Evolutionary conservation across 2,797 vertebrate genomes (phyloP).

Genomic region (Microcaecilia unicolor): DNA sequence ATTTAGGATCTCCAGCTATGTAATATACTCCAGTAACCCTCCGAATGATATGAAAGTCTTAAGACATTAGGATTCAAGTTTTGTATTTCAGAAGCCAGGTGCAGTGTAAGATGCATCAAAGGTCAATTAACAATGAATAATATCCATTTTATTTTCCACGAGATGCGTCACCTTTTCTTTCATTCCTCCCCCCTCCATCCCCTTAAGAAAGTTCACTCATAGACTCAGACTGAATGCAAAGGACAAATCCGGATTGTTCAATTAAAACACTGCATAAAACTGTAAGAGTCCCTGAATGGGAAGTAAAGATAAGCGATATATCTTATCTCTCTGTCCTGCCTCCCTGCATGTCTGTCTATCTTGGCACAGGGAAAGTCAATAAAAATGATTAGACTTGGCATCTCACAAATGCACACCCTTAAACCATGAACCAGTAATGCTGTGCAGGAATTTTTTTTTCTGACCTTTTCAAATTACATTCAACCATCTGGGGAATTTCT

Average conservation of each 20-base stretch:
- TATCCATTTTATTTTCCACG: not conserved
- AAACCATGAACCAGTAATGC: slow-evolving; percentile 54
- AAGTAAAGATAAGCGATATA: slow-evolving; percentile 21
- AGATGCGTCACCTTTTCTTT: too few species aligned
- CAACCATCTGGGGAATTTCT: slow-evolving; percentile 64
- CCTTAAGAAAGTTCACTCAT: slow-evolving; percentile 1
- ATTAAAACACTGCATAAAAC: slow-evolving; percentile 23
- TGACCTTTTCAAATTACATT: slow-evolving; percentile 70
- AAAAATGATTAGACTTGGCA: slow-evolving; percentile 57
- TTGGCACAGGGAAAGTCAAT: slow-evolving; percentile 54
- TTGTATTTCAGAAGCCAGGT: too few species aligned
- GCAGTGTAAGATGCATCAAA: slow-evolving; percentile 1
- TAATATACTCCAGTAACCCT: too few species aligned
- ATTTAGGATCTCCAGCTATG: too few species aligned
- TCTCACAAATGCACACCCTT: slow-evolving; percentile 51
- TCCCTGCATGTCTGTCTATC: slow-evolving; percentile 46
- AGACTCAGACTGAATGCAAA: slow-evolving; percentile 2
- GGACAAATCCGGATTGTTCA: slow-evolving; percentile 15
- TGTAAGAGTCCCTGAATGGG: slow-evolving; percentile 19
- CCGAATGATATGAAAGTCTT: too few species aligned
- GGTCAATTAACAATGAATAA: slow-evolving; percentile 5
- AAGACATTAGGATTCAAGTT: too few species aligned
- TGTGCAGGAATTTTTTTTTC: slow-evolving; percentile 50
- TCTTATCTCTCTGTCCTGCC: slow-evolving; percentile 38
- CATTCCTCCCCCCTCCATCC: not conserved